Percentiles rank a stretch among this genome's conserved stretches.
Conservation (phyloP, 2,797 vertebrate species). For the Cuculus canorus region DNA sequence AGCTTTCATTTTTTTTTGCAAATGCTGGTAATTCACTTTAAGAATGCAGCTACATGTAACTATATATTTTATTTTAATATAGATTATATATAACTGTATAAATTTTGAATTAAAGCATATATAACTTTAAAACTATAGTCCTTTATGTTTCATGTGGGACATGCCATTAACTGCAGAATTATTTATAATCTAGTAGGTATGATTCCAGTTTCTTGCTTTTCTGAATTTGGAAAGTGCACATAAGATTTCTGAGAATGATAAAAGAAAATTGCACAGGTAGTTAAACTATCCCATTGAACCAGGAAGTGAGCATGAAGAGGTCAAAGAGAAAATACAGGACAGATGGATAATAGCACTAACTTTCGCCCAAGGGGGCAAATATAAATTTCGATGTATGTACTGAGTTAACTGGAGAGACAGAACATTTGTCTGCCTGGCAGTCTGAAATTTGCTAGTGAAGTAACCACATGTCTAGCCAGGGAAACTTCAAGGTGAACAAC, state of each 20-base stretch:
- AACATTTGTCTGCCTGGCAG: conserved; percentile 57
- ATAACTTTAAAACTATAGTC: neutral
- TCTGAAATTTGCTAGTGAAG: conserved; percentile 45
- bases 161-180: conserved; percentile 44
- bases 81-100: neutral
- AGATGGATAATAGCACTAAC: conserved; percentile 40
- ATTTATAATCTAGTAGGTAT: conserved; percentile 42
- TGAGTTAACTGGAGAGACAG: conserved; percentile 30
- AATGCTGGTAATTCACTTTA: conserved; percentile 6
- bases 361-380: conserved; percentile 26
- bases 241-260: conserved; percentile 63
- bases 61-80: neutral
- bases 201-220: conserved; percentile 4
- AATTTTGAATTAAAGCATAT: neutral
- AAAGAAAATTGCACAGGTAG: conserved; percentile 40
- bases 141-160: neutral
- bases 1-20: neutral
- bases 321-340: conserved; percentile 60
- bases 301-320: conserved; percentile 36
- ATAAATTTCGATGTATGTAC: conserved; percentile 38
- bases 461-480: neutral
- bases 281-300: conserved; percentile 1
- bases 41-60: neutral
- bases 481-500: conserved; percentile 46
- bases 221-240: conserved; percentile 27